Evolutionary conservation across 2,797 vertebrate genomes (phyloP).

Genomic region (Anguilla obscura): DNA sequence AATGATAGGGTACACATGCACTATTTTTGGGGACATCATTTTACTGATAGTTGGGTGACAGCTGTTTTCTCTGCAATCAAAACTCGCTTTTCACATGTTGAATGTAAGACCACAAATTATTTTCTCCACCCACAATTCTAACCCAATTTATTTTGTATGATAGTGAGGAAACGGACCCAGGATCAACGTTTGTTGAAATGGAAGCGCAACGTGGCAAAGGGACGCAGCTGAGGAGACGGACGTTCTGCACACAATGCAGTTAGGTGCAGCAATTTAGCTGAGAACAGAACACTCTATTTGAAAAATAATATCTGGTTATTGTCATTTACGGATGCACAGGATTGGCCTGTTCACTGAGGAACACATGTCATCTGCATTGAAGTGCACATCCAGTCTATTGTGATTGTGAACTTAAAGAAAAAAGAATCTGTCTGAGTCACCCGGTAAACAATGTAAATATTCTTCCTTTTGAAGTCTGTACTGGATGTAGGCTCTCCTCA

Average conservation of each 20-base stretch:
- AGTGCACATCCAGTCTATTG: not conserved
- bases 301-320: slow-evolving; percentile 67
- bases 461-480: not conserved
- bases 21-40: not conserved
- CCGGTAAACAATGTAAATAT: not conserved
- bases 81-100: slow-evolving; percentile 23
- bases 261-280: slow-evolving; percentile 40
- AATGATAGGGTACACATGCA: slow-evolving; percentile 35
- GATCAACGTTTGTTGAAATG: slow-evolving; percentile 31
- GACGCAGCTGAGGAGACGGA: slow-evolving; percentile 69
- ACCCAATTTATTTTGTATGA: not conserved
- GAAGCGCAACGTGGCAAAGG: slow-evolving; percentile 41
- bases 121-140: not conserved
- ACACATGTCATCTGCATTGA: slow-evolving; percentile 17
- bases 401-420: not conserved
- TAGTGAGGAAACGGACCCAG: not conserved
- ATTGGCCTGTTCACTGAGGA: slow-evolving; percentile 29
- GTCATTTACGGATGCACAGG: slow-evolving; percentile 46
- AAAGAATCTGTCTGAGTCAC: not conserved
- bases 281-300: slow-evolving; percentile 47
- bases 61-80: slow-evolving; percentile 36
- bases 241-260: slow-evolving; percentile 62
- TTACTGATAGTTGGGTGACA: not conserved
- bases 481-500: not conserved
- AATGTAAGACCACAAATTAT: not conserved